Conservation (phyloP, 2,113 vertebrate genomes). For the Anguilla japonica region DNA sequence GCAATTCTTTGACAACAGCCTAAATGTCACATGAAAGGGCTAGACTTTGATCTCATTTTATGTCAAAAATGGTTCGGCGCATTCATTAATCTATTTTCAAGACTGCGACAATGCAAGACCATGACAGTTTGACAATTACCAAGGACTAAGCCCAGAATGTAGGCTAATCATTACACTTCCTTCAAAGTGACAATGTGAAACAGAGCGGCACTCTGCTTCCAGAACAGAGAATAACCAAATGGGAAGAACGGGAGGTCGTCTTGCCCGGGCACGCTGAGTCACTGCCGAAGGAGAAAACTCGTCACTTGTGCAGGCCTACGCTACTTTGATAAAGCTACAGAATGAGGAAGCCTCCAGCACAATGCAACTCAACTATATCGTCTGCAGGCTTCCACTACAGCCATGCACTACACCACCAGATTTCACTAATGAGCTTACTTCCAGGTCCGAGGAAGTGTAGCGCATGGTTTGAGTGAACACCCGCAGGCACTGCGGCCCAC, state of each 20-base stretch:
- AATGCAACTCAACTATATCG: too few species aligned
- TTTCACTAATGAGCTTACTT: too few species aligned
- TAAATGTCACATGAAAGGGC: not conserved
- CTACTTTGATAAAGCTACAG: not conserved
- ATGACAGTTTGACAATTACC: not conserved
- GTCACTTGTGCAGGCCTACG: not conserved
- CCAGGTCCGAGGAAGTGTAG: not conserved
- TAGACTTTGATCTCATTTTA: not conserved
- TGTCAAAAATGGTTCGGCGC: not conserved
- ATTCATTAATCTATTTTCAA: not conserved
- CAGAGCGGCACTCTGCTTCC: not conserved
- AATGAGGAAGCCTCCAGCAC: too few species aligned
- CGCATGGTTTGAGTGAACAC: too few species aligned
- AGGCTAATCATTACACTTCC: not conserved
- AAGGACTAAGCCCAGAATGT: not conserved
- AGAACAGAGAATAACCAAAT: too few species aligned
- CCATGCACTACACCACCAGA: too few species aligned
- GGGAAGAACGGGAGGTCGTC: not conserved
- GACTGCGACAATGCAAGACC: not conserved
- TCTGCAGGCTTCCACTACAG: too few species aligned
- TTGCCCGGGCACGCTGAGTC: not conserved
- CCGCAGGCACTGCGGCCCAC: too few species aligned
- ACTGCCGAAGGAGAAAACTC: not conserved
- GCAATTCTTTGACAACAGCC: too few species aligned
- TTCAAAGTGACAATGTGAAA: not conserved